These are phyloP conservation scores for Microchrysa polita DNA, from an alignment of 2,888 invertebrate genomes.

Conservation along the genomic window DNA sequence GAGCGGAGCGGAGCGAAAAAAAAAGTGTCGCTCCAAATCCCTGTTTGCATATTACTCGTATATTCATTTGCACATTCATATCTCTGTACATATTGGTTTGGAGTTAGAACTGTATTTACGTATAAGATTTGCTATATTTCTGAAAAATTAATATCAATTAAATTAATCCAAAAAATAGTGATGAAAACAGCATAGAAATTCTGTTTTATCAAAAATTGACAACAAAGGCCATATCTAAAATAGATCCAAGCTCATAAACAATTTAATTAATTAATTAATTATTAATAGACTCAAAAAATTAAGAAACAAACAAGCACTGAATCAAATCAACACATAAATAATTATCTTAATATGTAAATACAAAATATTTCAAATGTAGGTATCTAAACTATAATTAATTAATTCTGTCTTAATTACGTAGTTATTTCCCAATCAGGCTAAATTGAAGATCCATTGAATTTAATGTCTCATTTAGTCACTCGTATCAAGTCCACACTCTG, in stretches of 20 bases:
- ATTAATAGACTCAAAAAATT: slow-evolving; percentile 31
- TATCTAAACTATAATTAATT: slow-evolving; percentile 9
- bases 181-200: too few species aligned
- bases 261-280: slow-evolving; percentile 32
- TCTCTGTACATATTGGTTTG: too few species aligned
- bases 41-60: too few species aligned
- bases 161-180: too few species aligned
- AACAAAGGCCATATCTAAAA: too few species aligned
- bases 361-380: background rate
- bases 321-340: slow-evolving; percentile 11
- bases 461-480: slow-evolving; percentile 36
- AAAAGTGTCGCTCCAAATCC: too few species aligned
- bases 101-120: too few species aligned
- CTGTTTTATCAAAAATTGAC: too few species aligned
- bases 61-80: too few species aligned
- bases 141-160: too few species aligned
- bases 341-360: slow-evolving; percentile 27
- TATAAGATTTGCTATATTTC: too few species aligned
- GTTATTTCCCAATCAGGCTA: slow-evolving; percentile 26
- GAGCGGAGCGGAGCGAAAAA: too few species aligned
- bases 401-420: slow-evolving; percentile 38
- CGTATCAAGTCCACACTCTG: background rate
- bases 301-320: background rate
- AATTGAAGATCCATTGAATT: slow-evolving; percentile 32
- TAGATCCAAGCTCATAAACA: slow-evolving; percentile 20